A percentile compares a stretch with the other conserved stretches of the same genome.
These are phyloP conservation scores for Cremastinae sp. DNA, from an alignment of 2,888 invertebrate species.

Conservation along the genomic window DNA sequence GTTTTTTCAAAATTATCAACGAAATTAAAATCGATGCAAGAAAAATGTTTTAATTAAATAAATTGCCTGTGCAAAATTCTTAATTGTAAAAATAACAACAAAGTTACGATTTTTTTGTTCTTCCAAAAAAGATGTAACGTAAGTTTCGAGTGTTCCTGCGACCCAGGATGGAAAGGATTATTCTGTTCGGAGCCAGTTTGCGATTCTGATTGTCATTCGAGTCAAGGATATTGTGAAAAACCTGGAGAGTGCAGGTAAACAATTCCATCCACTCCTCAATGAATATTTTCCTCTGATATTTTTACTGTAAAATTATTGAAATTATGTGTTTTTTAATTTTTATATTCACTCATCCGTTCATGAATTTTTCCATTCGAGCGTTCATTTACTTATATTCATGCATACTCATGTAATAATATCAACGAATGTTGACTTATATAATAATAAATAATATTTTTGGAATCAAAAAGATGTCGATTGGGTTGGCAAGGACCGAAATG, in stretches of 20 bases:
- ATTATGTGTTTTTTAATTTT: background rate
- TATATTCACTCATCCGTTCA: background rate
- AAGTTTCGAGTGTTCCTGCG: conserved; percentile 93
- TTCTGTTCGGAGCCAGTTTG: conserved; percentile 95
- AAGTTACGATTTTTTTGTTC: background rate
- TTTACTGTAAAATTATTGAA: conserved; percentile 1
- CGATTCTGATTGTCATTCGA: conserved; percentile 90
- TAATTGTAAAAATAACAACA: conserved; percentile 17
- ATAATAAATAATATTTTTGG: background rate
- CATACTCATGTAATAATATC: no score
- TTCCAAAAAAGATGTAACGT: conserved; percentile 85
- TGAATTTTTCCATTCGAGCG: background rate
- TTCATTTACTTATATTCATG: conserved; percentile 10
- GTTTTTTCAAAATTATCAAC: no score
- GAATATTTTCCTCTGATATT: background rate
- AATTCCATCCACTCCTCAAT: conserved; percentile 3
- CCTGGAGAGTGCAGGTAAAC: conserved; percentile 90
- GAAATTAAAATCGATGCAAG: no score
- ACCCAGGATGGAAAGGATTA: conserved; percentile 92
- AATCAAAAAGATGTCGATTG: conserved; percentile 86
- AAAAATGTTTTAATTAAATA: no score
- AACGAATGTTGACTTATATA: background rate
- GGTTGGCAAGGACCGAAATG: conserved; percentile 95
- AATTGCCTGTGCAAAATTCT: no score
- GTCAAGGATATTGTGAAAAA: conserved; percentile 91